Evolutionary conservation across 2,113 vertebrate species (phyloP).

Genomic region (Athene cunicularia): DNA sequence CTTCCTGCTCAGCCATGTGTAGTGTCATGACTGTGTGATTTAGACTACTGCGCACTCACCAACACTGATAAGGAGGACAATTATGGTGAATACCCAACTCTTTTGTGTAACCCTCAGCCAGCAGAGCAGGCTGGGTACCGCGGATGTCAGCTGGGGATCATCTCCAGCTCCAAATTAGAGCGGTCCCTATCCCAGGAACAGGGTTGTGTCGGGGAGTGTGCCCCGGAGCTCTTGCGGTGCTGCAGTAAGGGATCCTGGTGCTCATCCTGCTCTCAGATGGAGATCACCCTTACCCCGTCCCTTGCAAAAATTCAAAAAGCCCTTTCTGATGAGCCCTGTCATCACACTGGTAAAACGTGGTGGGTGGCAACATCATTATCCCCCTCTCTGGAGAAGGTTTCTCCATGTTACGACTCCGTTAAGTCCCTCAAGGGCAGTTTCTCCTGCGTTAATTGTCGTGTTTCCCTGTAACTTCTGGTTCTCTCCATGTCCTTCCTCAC

Average conservation of each 20-base stretch:
- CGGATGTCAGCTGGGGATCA: background rate
- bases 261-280: accelerated
- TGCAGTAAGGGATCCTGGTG: background rate
- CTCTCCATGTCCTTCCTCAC: constrained; percentile 53
- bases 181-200: background rate
- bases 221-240: background rate
- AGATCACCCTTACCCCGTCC: background rate
- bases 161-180: constrained; percentile 33
- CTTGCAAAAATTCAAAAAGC: background rate
- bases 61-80: constrained; percentile 67
- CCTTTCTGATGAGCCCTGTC: background rate
- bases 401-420: background rate
- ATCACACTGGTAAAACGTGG: accelerated
- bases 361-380: background rate
- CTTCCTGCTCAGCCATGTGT: constrained; percentile 66
- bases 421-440: constrained; percentile 11
- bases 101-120: constrained; percentile 7
- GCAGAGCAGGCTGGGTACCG: background rate
- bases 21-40: constrained; percentile 67
- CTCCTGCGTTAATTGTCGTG: background rate
- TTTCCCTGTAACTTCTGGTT: constrained; percentile 20
- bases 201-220: accelerated
- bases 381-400: background rate
- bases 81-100: constrained; percentile 22
- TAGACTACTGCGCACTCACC: constrained; percentile 66